phyloP scores from a whole-genome alignment of 2,113 vertebrate species.

The Turdus rufiventris region DNA sequence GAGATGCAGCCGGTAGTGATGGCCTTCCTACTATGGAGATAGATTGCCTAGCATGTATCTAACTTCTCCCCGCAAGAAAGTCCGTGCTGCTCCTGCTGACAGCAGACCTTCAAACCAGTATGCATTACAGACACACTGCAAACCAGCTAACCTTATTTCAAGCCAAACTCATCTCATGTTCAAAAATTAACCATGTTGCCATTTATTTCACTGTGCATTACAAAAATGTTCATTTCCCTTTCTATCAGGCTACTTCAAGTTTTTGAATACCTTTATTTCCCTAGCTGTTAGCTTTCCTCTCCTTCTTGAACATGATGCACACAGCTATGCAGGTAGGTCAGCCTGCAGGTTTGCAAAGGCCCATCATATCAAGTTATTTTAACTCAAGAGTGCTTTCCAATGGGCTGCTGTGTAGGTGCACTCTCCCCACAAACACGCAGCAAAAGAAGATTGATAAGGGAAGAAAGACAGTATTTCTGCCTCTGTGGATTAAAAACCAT shows the following conservation, averaged over 20 bases:
- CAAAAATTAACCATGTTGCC: background rate
- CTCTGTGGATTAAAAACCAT: background rate
- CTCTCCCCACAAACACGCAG: background rate
- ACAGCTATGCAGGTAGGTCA: background rate
- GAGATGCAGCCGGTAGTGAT: background rate
- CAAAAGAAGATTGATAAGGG: background rate
- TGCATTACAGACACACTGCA: background rate
- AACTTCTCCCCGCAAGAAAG: background rate
- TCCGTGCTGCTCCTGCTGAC: background rate
- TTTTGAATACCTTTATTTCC: background rate
- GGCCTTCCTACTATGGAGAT: background rate
- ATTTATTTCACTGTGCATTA: background rate
- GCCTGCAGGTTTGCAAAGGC: background rate
- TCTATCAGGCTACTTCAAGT: background rate
- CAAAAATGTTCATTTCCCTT: background rate
- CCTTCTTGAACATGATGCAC: background rate
- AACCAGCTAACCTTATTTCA: background rate
- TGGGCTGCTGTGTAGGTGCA: background rate
- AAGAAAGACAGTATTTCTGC: background rate
- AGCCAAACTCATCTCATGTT: background rate
- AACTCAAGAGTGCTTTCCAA: background rate
- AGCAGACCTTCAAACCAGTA: background rate
- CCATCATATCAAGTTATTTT: background rate
- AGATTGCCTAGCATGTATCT: background rate
- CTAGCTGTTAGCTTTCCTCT: background rate